Evolutionary conservation across 2,113 vertebrate species (phyloP).

Genomic region (Limanda limanda): DNA sequence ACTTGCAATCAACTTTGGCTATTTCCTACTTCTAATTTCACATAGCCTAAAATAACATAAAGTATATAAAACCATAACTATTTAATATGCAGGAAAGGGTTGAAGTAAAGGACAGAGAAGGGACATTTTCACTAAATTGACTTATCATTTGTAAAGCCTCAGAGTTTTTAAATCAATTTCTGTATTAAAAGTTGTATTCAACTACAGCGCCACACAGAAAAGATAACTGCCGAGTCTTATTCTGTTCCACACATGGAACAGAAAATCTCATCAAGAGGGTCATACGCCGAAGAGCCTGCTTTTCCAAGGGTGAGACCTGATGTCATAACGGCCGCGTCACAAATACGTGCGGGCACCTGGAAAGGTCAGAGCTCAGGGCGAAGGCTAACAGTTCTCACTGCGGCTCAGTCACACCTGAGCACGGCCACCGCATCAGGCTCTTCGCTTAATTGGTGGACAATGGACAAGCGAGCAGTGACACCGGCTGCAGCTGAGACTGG

Average conservation of each 20-base stretch:
- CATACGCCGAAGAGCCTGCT: constrained; percentile 1
- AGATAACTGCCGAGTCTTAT: constrained; percentile 18
- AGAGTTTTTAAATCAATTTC: too few species aligned
- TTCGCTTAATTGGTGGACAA: constrained; percentile 64
- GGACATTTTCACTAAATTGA: too few species aligned
- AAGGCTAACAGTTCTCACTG: constrained; percentile 61
- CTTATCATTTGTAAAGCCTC: too few species aligned
- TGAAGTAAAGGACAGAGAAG: too few species aligned
- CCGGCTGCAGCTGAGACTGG: constrained; percentile 8
- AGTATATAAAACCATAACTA: not conserved
- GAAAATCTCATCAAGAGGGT: constrained; percentile 32
- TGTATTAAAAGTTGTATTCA: not conserved
- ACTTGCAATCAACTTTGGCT: constrained; percentile 22
- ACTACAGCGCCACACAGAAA: not conserved
- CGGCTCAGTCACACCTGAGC: constrained; percentile 57
- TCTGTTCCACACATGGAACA: constrained; percentile 7
- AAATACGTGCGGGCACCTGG: constrained; percentile 27
- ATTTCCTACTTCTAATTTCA: constrained; percentile 29
- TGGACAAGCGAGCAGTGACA: constrained; percentile 36
- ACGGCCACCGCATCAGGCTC: constrained; percentile 29
- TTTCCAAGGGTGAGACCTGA: not conserved
- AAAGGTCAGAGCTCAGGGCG: constrained; percentile 47
- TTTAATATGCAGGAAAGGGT: too few species aligned
- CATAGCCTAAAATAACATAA: constrained; percentile 28
- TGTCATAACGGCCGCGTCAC: constrained; percentile 34